Evolutionary conservation across 2,797 vertebrate species (phyloP), one percentile per base, ranked within the genome.

Genomic region (Hoplostethus mediterraneus): DNA sequence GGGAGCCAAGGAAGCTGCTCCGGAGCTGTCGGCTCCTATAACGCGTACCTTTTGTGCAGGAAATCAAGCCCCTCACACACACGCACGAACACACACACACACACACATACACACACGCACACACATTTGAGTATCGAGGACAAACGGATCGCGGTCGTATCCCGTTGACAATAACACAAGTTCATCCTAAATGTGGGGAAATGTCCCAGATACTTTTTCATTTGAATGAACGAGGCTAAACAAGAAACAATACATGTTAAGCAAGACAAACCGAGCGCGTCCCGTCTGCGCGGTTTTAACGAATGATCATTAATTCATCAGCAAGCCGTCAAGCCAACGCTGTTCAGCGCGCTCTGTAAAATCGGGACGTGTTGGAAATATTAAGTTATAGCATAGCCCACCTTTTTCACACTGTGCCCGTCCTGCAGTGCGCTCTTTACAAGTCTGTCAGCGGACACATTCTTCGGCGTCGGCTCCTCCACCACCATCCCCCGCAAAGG

Each of bases 391-490:
- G 49, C 47, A 2, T 53, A 2, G 52, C 91, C 60, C 83, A 95
- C 95, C 96, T 95, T 94, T 67, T 75, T 85, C 76, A 3, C 79
- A 0, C 73, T 8, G 55, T 77, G 90, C 72, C 61, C 68, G 87
- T 93, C 91, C 94, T 93, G 88, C 91, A 86, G 81, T 74, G 90
- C 85, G 88, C 88, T 89, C 83, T 80, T 85, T 4, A 44, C 77
- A 62, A 87, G 88, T 77, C 90, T 82, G 67, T 83, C 88, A 10
- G 86, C 73, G 78, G 87, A 77, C 71, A 75, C 80, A 33, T 59
- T 85, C 73, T 66, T 75, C 65, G 36, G 31, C 71, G 1, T 13
- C 70, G 74, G 71, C 74, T 84, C 77, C 62, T 73, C 85, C 77
- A n/a, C 54, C 81, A 57, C 82, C 79, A 49, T 33, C 70, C 87